Evolutionary conservation across 2,797 vertebrate species (phyloP).

Genomic region (Tokudaia tokunoshimensis): DNA sequence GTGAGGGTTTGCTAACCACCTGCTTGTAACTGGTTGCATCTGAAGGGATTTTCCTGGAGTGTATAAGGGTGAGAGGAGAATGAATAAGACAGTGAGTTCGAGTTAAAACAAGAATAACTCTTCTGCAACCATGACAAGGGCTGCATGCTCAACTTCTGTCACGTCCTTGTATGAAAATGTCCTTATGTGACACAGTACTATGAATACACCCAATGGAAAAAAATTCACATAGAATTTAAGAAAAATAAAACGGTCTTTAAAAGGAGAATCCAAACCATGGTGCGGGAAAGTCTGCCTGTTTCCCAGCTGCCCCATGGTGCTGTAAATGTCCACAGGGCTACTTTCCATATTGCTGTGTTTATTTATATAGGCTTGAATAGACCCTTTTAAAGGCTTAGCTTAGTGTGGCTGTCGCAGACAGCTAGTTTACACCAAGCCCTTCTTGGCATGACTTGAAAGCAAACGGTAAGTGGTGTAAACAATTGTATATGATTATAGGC

Average conservation of each 20-base stretch:
- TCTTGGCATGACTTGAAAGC: slow-evolving; percentile 83
- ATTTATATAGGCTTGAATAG: slow-evolving; percentile 79
- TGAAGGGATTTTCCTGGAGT: background rate
- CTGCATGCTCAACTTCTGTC: background rate
- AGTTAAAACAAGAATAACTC: slow-evolving; percentile 55
- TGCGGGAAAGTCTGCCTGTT: slow-evolving; percentile 27
- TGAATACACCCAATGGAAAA: background rate
- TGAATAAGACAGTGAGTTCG: background rate
- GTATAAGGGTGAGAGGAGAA: no score
- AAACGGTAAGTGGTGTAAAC: slow-evolving; percentile 78
- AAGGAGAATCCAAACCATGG: slow-evolving; percentile 36
- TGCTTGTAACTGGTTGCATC: slow-evolving; percentile 59
- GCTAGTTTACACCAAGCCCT: slow-evolving; percentile 79
- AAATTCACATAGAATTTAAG: background rate
- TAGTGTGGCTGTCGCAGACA: slow-evolving; percentile 79
- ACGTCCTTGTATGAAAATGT: background rate
- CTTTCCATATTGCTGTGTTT: slow-evolving; percentile 80
- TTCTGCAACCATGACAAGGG: slow-evolving; percentile 33
- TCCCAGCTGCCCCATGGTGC: slow-evolving; percentile 40
- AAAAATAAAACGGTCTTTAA: background rate
- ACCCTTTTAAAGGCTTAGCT: slow-evolving; percentile 83
- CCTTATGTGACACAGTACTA: background rate
- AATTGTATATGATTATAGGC: slow-evolving; percentile 77
- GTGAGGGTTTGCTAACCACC: slow-evolving; percentile 48
- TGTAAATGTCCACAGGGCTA: slow-evolving; percentile 67